Evolutionary conservation across 2,888 invertebrate species (phyloP).

Genomic region (Meloe dianella): DNA sequence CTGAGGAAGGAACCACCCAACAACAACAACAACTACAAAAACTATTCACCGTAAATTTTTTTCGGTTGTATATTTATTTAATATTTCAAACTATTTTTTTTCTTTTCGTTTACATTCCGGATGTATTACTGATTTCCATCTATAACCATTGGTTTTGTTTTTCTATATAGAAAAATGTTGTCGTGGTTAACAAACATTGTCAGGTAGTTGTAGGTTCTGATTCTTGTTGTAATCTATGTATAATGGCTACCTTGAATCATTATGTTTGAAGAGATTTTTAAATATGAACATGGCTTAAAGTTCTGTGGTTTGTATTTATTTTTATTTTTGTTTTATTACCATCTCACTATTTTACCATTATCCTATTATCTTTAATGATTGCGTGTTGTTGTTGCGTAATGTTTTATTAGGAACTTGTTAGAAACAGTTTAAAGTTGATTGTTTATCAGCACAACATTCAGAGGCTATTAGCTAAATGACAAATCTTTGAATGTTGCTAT

Average conservation of each 20-base stretch:
- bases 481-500: background rate
- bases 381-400: conserved; percentile 4
- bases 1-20: conserved; percentile 24
- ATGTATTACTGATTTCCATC: background rate
- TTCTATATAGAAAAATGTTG: conserved; percentile 25
- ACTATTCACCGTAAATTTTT: conserved; percentile 1
- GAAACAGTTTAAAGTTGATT: conserved; percentile 1
- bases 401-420: conserved; percentile 4
- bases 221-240: conserved; percentile 41
- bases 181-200: conserved; percentile 37
- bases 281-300: conserved; percentile 14
- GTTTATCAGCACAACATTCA: background rate
- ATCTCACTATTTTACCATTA: background rate
- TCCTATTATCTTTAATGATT: conserved; percentile 11
- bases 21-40: background rate
- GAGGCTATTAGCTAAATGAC: conserved; percentile 15
- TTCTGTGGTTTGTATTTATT: background rate
- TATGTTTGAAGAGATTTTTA: conserved; percentile 27
- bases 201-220: conserved; percentile 37
- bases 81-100: background rate
- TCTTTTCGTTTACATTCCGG: background rate
- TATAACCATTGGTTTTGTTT: conserved; percentile 6
- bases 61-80: background rate
- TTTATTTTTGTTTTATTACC: conserved; percentile 3
- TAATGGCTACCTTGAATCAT: conserved; percentile 35